Evolutionary conservation across 2,113 vertebrate species (phyloP).

Genomic region (Microcebus ravelobensis): DNA sequence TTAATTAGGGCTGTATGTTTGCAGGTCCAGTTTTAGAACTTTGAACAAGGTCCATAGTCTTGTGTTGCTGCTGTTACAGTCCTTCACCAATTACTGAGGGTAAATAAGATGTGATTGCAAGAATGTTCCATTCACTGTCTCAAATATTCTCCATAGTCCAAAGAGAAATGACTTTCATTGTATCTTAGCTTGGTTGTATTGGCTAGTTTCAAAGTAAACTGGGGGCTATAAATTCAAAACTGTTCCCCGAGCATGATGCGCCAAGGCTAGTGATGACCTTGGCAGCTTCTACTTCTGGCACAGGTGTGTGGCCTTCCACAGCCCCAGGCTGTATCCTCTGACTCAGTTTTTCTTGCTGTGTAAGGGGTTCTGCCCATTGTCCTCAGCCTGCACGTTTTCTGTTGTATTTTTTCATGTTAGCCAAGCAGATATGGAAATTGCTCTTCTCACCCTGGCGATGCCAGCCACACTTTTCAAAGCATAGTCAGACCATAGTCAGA

Average conservation of each 20-base stretch:
- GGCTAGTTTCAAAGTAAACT: background rate
- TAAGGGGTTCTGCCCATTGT: background rate
- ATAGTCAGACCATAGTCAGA: background rate
- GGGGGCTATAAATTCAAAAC: background rate
- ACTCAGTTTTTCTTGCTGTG: background rate
- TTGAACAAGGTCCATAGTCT: background rate
- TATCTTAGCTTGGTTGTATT: background rate
- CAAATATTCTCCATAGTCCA: background rate
- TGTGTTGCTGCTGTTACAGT: background rate
- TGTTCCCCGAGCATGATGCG: background rate
- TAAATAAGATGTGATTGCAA: background rate
- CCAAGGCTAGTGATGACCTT: background rate
- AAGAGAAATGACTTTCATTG: background rate
- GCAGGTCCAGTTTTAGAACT: constrained; percentile 35
- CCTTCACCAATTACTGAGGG: background rate
- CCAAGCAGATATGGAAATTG: background rate
- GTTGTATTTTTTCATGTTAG: background rate
- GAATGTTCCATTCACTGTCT: background rate
- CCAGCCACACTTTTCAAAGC: background rate
- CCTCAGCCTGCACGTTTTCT: background rate
- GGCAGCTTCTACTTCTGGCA: background rate
- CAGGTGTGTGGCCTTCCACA: background rate
- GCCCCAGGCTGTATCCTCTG: background rate
- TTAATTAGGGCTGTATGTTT: background rate
- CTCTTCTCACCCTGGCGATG: background rate